Evolutionary conservation across 1,140 invertebrate genomes (phyloP).

Genomic region (Aradophagus sp.): DNA sequence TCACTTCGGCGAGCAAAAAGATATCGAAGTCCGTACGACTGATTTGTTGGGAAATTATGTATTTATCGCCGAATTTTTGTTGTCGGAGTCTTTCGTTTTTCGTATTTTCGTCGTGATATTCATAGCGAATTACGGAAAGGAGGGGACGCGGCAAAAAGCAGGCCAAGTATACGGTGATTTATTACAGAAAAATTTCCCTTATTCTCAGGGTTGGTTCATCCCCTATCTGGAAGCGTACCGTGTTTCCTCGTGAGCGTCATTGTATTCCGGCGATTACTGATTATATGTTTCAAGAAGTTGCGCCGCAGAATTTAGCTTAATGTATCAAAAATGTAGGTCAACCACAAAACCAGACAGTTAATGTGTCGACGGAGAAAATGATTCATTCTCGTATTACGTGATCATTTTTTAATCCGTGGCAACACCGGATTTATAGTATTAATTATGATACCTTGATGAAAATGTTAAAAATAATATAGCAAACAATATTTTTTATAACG

Average conservation of each 20-base stretch:
- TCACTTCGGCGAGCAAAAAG: constrained; percentile 12
- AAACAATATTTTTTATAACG: too few species aligned
- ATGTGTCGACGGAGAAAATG: neutral
- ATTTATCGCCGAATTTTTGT: constrained; percentile 30
- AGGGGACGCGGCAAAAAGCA: constrained; percentile 51
- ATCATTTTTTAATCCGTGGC: too few species aligned
- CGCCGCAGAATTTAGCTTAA: neutral
- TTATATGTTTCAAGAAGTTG: constrained; percentile 15
- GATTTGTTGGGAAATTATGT: constrained; percentile 48
- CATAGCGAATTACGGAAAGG: constrained; percentile 27
- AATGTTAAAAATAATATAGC: too few species aligned
- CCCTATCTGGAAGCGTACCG: constrained; percentile 4
- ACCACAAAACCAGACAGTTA: constrained; percentile 3
- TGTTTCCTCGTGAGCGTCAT: constrained; percentile 2
- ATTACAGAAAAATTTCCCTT: constrained; percentile 45
- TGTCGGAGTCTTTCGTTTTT: constrained; percentile 25
- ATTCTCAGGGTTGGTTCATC: constrained; percentile 16
- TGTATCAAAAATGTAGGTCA: constrained; percentile 20
- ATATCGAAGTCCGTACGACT: constrained; percentile 22
- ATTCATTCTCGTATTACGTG: too few species aligned
- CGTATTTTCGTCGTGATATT: constrained; percentile 24
- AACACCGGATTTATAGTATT: too few species aligned
- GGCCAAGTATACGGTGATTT: constrained; percentile 57
- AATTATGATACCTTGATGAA: too few species aligned
- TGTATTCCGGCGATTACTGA: constrained; percentile 23